Evolutionary conservation across 2,113 vertebrate species (phyloP).

Genomic region (Oophaga pumilio): DNA sequence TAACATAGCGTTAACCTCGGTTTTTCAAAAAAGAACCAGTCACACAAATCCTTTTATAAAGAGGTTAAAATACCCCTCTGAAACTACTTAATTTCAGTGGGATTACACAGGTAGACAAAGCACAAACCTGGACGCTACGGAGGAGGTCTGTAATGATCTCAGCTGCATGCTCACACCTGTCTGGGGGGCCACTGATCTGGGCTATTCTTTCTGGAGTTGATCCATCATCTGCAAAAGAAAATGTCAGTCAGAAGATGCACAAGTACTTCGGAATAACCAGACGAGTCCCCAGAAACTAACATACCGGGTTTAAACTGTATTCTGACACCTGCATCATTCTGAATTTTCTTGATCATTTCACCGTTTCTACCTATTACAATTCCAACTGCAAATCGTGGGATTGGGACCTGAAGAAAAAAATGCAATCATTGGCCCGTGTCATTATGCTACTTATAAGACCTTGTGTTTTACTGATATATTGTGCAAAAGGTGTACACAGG

Average conservation of each 20-base stretch:
- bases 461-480: no score
- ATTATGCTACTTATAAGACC: no score
- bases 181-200: conserved; percentile 95
- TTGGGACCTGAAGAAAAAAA: conserved; percentile 81
- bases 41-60: no score
- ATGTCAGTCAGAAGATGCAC: conserved; percentile 46
- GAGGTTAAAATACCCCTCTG: no score
- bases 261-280: background rate
- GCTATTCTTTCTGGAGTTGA: conserved; percentile 97
- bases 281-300: conserved; percentile 2
- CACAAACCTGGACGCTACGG: conserved; percentile 86
- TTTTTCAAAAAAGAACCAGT: no score
- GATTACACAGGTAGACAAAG: no score
- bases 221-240: conserved; percentile 85
- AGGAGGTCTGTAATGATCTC: conserved; percentile 97
- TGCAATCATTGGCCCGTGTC: background rate
- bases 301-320: conserved; percentile 98
- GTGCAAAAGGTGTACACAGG: no score
- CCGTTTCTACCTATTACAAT: conserved; percentile 97
- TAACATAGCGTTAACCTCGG: no score
- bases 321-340: conserved; percentile 95
- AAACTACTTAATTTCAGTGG: no score
- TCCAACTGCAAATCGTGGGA: conserved; percentile 96
- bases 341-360: conserved; percentile 99
- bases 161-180: conserved; percentile 93